Percentiles rank a stretch among this genome's conserved stretches.
Evolutionary conservation across 2,113 vertebrate species (phyloP).

Genomic region (Leucopsar rothschildi): DNA sequence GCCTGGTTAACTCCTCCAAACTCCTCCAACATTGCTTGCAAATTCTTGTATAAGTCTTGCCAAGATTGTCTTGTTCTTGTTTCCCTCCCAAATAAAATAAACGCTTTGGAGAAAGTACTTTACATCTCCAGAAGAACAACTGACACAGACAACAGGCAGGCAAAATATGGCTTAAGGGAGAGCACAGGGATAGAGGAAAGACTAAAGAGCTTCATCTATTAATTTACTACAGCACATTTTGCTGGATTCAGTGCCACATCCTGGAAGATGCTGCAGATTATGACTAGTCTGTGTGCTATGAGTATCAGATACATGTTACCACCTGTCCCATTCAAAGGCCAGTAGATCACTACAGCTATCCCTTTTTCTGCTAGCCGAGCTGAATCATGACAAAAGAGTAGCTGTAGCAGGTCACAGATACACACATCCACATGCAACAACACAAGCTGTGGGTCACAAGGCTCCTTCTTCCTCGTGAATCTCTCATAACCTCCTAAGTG

Average conservation of each 20-base stretch:
- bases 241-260: neutral
- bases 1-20: neutral
- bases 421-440: neutral
- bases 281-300: neutral
- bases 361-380: neutral
- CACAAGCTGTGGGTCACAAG: neutral
- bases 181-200: neutral
- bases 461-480: neutral
- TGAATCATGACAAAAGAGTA: neutral
- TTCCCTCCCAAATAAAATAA: neutral
- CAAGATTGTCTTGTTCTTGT: neutral
- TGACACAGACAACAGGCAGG: neutral
- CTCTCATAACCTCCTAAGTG: neutral
- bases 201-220: neutral
- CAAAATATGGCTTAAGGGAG: neutral
- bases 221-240: neutral
- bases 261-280: neutral
- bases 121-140: neutral
- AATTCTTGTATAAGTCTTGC: neutral
- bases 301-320: neutral
- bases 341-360: neutral
- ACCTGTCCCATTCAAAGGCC: neutral
- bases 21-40: neutral
- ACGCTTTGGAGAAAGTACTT: neutral
- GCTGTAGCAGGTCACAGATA: neutral